These are phyloP conservation scores for Spodoptera litura DNA, from an alignment of 1,140 invertebrate genomes.

Conservation along the genomic window DNA sequence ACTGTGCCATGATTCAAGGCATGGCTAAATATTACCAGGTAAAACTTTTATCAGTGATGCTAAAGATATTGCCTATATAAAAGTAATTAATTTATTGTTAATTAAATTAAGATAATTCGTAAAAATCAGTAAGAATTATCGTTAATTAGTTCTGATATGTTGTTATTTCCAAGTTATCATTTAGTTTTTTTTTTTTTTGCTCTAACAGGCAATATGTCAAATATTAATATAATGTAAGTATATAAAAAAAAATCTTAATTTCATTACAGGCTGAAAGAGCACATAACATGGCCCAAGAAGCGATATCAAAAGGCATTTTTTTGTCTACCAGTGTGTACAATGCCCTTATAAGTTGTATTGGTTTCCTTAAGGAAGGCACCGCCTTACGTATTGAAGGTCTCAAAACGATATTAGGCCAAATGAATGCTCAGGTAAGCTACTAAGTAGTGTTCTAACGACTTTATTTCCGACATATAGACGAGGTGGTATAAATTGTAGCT, in stretches of 20 bases:
- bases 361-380: constrained; percentile 88
- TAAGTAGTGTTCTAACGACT: not conserved
- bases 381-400: constrained; percentile 89
- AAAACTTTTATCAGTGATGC: not conserved
- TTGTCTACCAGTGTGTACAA: constrained; percentile 91
- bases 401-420: constrained; percentile 75
- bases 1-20: constrained; percentile 21
- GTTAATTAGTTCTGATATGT: too few relatives aligned
- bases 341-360: constrained; percentile 87
- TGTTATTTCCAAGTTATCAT: too few relatives aligned
- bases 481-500: not conserved
- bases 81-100: too few relatives aligned
- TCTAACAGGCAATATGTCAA: too few relatives aligned
- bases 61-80: too few relatives aligned
- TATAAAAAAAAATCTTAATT: constrained; percentile 9
- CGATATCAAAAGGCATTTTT: constrained; percentile 88
- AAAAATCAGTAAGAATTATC: too few relatives aligned
- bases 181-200: too few relatives aligned
- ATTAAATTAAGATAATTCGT: too few relatives aligned
- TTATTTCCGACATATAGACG: too few relatives aligned
- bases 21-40: constrained; percentile 29
- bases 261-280: constrained; percentile 87
- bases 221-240: constrained; percentile 4
- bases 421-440: constrained; percentile 71
- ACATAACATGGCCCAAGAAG: constrained; percentile 89